Percentiles rank a stretch among this genome's conserved stretches.
These are phyloP conservation scores for Gyrodactylus bullatarudis DNA, from an alignment of 1,140 invertebrate genomes.

Conservation along the genomic window DNA sequence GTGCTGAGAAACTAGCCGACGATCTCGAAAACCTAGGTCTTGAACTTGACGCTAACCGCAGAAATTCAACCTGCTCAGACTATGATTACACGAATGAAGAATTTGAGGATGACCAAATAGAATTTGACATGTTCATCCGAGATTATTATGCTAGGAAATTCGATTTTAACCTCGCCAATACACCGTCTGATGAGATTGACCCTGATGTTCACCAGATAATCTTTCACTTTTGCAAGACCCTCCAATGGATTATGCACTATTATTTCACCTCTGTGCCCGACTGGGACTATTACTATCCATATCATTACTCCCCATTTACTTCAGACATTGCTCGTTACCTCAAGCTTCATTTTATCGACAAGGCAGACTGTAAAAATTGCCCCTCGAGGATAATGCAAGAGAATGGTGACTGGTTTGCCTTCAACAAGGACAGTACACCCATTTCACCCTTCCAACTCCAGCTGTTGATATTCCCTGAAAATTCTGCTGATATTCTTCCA, in stretches of 20 bases:
- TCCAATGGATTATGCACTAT: slow-evolving; percentile 82
- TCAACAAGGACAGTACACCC: neutral
- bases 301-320: slow-evolving; percentile 5
- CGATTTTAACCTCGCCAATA: neutral
- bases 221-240: slow-evolving; percentile 26
- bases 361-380: neutral
- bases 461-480: neutral
- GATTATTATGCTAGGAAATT: neutral
- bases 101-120: neutral
- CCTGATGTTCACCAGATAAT: neutral
- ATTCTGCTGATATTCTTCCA: neutral
- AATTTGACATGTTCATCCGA: neutral
- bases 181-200: neutral
- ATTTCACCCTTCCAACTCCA: neutral
- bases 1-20: slow-evolving; percentile 22
- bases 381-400: neutral
- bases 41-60: neutral
- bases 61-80: slow-evolving; percentile 8
- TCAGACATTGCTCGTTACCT: neutral
- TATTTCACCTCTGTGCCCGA: slow-evolving; percentile 78
- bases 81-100: neutral
- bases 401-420: neutral
- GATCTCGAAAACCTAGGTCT: neutral
- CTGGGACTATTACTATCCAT: slow-evolving; percentile 48
- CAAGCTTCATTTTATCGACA: neutral